phyloP scores from a whole-genome alignment of 2,888 invertebrate genomes.

The Apoda limacodes region DNA sequence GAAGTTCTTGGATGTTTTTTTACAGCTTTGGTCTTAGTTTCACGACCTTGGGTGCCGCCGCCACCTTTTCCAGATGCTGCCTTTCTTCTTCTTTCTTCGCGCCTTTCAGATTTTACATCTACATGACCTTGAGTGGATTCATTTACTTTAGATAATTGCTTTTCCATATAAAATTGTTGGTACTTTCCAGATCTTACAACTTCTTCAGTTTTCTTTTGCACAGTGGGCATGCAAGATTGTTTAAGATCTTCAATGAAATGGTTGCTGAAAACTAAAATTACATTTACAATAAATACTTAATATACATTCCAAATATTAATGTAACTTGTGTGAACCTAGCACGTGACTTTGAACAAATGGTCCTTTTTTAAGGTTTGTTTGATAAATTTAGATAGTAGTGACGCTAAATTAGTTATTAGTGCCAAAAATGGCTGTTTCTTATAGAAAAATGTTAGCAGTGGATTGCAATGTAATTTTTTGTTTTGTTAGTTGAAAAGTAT shows the following conservation, averaged over 20 bases:
- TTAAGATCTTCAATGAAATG: slow-evolving; percentile 76
- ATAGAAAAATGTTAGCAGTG: no score
- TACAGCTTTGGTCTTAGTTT: slow-evolving; percentile 94
- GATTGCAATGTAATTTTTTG: no score
- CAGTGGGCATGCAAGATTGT: slow-evolving; percentile 75
- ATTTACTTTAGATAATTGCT: slow-evolving; percentile 66
- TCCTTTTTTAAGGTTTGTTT: not conserved
- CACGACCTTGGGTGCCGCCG: slow-evolving; percentile 92
- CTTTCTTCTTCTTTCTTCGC: slow-evolving; percentile 91
- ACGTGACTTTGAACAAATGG: not conserved
- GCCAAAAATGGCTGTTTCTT: no score
- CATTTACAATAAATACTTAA: no score
- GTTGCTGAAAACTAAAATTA: slow-evolving; percentile 70
- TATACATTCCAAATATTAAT: not conserved
- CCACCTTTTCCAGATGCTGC: slow-evolving; percentile 90
- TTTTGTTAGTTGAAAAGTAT: no score
- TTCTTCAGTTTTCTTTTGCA: slow-evolving; percentile 75
- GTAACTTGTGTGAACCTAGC: not conserved
- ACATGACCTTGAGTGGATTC: slow-evolving; percentile 41
- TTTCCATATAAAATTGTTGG: slow-evolving; percentile 79
- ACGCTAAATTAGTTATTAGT: no score
- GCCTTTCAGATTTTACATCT: slow-evolving; percentile 75
- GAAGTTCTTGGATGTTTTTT: slow-evolving; percentile 82
- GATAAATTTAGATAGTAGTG: no score
- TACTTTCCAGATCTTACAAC: slow-evolving; percentile 79